phyloP scores from a whole-genome alignment of 2,888 invertebrate species.

The Belgica antarctica region DNA sequence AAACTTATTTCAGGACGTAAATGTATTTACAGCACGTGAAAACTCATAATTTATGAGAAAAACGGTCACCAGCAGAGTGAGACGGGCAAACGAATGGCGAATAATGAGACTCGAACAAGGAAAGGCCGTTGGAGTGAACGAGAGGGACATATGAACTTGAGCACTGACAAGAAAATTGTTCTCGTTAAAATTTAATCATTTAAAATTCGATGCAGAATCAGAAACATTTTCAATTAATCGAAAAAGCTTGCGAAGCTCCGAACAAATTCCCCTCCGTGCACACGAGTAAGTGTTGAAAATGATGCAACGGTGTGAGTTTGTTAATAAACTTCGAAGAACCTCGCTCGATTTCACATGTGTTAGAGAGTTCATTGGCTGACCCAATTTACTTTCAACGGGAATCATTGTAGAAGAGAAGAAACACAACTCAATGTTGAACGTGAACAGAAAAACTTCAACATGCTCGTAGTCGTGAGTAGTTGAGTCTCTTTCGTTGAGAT shows the following conservation, averaged over 20 bases:
- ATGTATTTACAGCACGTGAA: conserved; percentile 24
- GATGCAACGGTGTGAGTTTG: conserved; percentile 29
- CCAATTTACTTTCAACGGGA: conserved; percentile 43
- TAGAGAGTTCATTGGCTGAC: conserved; percentile 43
- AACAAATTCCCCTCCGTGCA: conserved; percentile 4
- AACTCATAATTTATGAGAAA: not conserved
- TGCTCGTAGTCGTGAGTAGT: conserved; percentile 20
- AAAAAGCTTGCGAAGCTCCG: not conserved
- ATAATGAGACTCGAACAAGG: conserved; percentile 7
- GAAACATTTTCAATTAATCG: not conserved
- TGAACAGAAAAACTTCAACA: conserved; percentile 27
- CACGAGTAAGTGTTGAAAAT: not conserved
- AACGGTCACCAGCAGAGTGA: not conserved
- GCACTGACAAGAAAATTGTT: conserved; percentile 8
- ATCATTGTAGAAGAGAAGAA: conserved; percentile 40
- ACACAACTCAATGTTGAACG: conserved; percentile 16
- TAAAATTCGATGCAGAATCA: too few species aligned
- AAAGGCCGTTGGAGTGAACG: conserved; percentile 1
- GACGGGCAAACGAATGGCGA: conserved; percentile 5
- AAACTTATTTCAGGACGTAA: not conserved
- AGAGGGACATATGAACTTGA: conserved; percentile 14
- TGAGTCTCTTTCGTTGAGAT: conserved; percentile 32
- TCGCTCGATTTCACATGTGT: conserved; percentile 28
- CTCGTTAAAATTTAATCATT: too few species aligned
- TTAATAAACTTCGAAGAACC: conserved; percentile 43